Conservation (phyloP, 2,888 invertebrate genomes). For the Catocala nupta region DNA sequence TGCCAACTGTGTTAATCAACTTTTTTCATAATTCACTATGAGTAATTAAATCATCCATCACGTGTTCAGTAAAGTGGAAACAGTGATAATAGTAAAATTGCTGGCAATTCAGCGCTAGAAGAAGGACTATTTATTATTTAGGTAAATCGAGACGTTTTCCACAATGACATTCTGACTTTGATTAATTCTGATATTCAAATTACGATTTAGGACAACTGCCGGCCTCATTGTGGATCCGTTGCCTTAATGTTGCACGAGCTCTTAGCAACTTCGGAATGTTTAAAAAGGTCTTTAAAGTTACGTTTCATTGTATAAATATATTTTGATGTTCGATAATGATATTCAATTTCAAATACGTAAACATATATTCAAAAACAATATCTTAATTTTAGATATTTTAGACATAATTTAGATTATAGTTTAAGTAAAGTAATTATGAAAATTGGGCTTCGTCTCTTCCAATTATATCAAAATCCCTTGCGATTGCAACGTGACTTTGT, state of each 20-base stretch:
- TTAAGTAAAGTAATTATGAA: not conserved
- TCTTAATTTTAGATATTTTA: no score
- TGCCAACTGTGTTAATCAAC: constrained; percentile 25
- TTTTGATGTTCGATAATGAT: not conserved
- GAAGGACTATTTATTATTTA: constrained; percentile 69
- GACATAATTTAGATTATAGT: not conserved
- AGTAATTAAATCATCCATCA: constrained; percentile 64
- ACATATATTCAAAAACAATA: no score
- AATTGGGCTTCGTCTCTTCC: constrained; percentile 2
- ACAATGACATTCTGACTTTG: constrained; percentile 60
- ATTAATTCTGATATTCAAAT: constrained; percentile 78
- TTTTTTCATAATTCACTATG: constrained; percentile 22
- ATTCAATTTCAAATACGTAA: no score
- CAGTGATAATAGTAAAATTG: constrained; percentile 66
- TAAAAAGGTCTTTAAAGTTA: constrained; percentile 3
- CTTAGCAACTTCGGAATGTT: not conserved
- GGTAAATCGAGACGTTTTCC: constrained; percentile 63
- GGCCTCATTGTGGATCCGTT: constrained; percentile 32
- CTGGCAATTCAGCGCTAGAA: constrained; percentile 63
- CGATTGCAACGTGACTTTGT: constrained; percentile 37
- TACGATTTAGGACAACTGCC: constrained; percentile 42
- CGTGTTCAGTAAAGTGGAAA: constrained; percentile 57
- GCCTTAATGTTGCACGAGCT: constrained; percentile 28
- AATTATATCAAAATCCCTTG: constrained; percentile 16
- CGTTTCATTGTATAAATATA: constrained; percentile 6